These are phyloP conservation scores for Hypomecis atomaria DNA, from an alignment of 2,888 invertebrate genomes.

Conservation along the genomic window DNA sequence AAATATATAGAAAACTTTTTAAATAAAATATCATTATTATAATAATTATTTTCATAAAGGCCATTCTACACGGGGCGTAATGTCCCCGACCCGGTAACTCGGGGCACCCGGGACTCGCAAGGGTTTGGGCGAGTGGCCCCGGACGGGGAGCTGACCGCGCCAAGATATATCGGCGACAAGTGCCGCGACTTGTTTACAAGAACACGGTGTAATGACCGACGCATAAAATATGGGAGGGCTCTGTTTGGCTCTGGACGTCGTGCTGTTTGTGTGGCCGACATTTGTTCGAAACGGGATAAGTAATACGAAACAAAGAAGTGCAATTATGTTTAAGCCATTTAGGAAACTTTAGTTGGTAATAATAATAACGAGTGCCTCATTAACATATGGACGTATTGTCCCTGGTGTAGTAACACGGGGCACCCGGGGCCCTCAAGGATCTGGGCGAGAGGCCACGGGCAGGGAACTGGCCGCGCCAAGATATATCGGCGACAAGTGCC, in stretches of 20 bases:
- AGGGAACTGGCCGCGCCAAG: conserved; percentile 68
- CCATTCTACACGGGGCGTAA: conserved; percentile 9
- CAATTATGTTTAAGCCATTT: too few relatives aligned
- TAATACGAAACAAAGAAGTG: too few relatives aligned
- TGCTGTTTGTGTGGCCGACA: too few relatives aligned
- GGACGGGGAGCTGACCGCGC: conserved; percentile 61
- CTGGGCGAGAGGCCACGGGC: background rate
- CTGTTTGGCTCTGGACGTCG: conserved; percentile 40
- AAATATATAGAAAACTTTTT: too few relatives aligned
- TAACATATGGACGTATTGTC: too few relatives aligned
- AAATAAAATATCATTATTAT: too few relatives aligned
- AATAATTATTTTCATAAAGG: conserved; percentile 35
- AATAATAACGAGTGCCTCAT: too few relatives aligned
- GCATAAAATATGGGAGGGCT: conserved; percentile 62
- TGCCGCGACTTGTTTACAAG: conserved; percentile 79
- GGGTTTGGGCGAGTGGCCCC: background rate
- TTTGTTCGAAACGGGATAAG: too few relatives aligned
- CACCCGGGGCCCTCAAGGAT: background rate
- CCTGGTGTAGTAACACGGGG: too few relatives aligned
- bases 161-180: conserved; percentile 80
- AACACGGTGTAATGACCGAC: conserved; percentile 73
- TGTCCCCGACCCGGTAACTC: background rate
- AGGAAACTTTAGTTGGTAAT: too few relatives aligned
- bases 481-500: conserved; percentile 79
- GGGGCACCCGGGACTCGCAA: background rate